Base-by-base conservation (phyloP, 2,888 invertebrate genomes). In the Drosophila crucigera region DNA sequence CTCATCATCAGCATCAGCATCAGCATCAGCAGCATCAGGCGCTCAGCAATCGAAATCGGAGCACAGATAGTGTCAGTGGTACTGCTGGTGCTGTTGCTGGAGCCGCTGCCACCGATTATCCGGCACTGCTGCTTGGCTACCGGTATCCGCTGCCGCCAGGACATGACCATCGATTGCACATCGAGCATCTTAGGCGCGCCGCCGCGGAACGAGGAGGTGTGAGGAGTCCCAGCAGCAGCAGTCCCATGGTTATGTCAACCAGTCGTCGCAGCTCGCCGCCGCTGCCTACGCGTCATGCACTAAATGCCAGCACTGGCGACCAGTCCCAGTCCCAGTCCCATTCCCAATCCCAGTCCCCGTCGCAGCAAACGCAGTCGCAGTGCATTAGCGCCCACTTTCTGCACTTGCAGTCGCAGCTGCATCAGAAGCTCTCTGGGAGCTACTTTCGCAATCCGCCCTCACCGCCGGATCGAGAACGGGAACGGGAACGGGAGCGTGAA, bases 221-320 rank as follows among this genome's bases (percentile, higher is more conserved):
- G 67, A 72, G 65, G 3, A 70, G 68, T 63, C 55, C 68, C 59
- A 71, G 58, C 66, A 59, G 55, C 69, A 61, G 66, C 73, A 67
- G 80, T 49, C 37, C 83, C 69, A 78, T 93, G 95, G 95, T 95
- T 94, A 95, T 95, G 95, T 95, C 96, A 93, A 95, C 95, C 78
- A 95, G 95, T 92, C 94, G 95, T 91, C 94, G 95, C 93, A 95
- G 95, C 88, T 95, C 96, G 92, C 95, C 95, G 83, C 95, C 95
- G 81, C 62, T 63, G 59, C 54, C 75, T 22, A 43, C 74, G 64
- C 83, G 73, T 25, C 79, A 69, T 50, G 55, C 62, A 31, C 43
- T 43, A 43, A 58, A 43, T 58, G 58, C 10, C 31, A 58, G 43
- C 43, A 10, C 22, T 30, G 37, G n/a, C 25, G 49, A 30, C 76